A percentile compares a stretch with the other conserved stretches of the same genome.
phyloP scores from a whole-genome alignment of 2,888 invertebrate species.

The Atherix ibis region DNA sequence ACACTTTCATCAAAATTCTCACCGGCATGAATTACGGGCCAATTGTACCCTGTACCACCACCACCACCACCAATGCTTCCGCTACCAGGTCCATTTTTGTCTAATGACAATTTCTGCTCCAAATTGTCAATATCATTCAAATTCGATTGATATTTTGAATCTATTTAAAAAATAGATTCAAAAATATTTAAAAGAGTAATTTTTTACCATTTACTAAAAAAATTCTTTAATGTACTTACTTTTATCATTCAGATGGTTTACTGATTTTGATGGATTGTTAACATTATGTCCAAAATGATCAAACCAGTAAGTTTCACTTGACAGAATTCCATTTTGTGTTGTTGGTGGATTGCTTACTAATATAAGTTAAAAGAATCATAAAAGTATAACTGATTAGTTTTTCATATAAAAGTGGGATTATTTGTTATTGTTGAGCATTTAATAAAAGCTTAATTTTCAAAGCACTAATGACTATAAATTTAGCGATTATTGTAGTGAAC shows the following conservation, averaged over 20 bases:
- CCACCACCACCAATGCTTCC: neutral
- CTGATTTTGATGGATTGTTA: slow-evolving; percentile 5
- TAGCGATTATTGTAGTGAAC: too few relatives aligned
- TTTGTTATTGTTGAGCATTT: too few relatives aligned
- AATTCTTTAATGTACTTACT: slow-evolving; percentile 7
- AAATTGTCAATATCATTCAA: slow-evolving; percentile 65
- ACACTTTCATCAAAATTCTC: slow-evolving; percentile 5
- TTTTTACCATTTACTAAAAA: neutral
- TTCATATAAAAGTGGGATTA: too few relatives aligned
- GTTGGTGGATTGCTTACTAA: slow-evolving; percentile 31
- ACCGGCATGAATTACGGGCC: slow-evolving; percentile 7
- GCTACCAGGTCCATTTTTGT: slow-evolving; percentile 21
- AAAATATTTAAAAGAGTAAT: neutral
- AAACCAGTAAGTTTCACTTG: slow-evolving; percentile 26
- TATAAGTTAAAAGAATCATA: neutral
- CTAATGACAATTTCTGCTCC: slow-evolving; percentile 45
- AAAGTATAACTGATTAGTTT: too few relatives aligned
- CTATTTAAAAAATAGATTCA: slow-evolving; percentile 27
- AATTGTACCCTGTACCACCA: slow-evolving; percentile 5
- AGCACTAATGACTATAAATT: too few relatives aligned
- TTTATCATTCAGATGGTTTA: slow-evolving; percentile 9
- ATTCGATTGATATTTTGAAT: slow-evolving; percentile 57
- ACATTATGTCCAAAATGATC: slow-evolving; percentile 19
- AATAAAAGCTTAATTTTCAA: too few relatives aligned
- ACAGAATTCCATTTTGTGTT: slow-evolving; percentile 20